These are phyloP conservation scores for Fopius arisanus DNA, from an alignment of 1,140 invertebrate genomes.

Conservation along the genomic window DNA sequence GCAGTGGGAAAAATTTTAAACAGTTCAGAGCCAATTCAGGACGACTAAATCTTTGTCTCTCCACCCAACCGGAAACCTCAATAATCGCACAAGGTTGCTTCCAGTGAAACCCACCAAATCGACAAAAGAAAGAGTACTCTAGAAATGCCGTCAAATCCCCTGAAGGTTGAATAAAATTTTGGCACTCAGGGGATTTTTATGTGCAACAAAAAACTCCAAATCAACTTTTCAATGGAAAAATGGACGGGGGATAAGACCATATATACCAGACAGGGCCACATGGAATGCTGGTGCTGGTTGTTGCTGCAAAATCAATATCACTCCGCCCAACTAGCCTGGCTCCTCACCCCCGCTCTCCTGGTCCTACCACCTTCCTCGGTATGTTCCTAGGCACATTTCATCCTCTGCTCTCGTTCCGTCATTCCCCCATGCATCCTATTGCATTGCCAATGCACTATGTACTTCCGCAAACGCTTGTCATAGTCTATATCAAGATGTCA, in stretches of 20 bases:
- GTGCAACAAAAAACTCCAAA: not conserved
- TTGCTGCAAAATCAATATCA: constrained; percentile 45
- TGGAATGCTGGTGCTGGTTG: constrained; percentile 39
- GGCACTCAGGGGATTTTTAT: not conserved
- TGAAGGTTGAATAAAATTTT: not conserved
- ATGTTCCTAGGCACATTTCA: not conserved
- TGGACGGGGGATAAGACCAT: not conserved
- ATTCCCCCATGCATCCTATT: not conserved
- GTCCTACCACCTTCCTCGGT: not conserved
- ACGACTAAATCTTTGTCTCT: not conserved
- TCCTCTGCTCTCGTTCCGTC: not conserved
- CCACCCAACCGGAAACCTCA: constrained; percentile 21
- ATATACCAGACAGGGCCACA: constrained; percentile 17
- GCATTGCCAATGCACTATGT: constrained; percentile 7
- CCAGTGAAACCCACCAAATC: not conserved
- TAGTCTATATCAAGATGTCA: not conserved
- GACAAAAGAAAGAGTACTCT: not conserved
- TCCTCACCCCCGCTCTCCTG: not conserved
- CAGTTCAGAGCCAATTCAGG: not conserved
- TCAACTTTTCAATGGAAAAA: not conserved
- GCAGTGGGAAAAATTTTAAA: too few relatives aligned
- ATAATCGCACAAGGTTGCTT: not conserved
- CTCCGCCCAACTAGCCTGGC: constrained; percentile 19
- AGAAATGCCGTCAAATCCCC: not conserved
- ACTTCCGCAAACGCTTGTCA: not conserved